Base-by-base conservation (phyloP, 2,888 invertebrate species). In the Graphium colonna region DNA sequence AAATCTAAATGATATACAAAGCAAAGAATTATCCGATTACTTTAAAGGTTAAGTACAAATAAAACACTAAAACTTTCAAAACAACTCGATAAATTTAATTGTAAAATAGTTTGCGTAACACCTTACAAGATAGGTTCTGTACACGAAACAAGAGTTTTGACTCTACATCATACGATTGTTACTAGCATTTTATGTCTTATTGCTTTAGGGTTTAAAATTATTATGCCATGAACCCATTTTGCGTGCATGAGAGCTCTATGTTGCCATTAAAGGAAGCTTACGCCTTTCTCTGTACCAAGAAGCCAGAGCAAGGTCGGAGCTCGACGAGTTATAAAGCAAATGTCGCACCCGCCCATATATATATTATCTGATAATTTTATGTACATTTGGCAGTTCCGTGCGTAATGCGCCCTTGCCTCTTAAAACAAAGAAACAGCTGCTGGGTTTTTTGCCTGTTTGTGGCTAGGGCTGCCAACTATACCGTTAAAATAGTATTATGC, bases 261-360 rank as follows among this genome's bases (percentile, higher is more conserved):
- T 53, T 43, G 28, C 54, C 33, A 15, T 41, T 50, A 50, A 49
- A 54, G 49, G 54, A 50, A 54, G 41, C 49, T 13, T 53, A 46
- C 10, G 49, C 64, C 63, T 66, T 66, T 66, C 65, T 61, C 64
- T 60, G 31, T 18, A 55, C 57, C 49, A 61, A 63, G 66, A 65
- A 66, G 61, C 59, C 40, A 21, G 17, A 21, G 56, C 64, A 65
- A 66, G 66, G 66, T 54, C 58, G 47, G 51, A 51, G 33, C 40
- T 21, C 51, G 46, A 54, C 38, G 51, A 47, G 41, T 52, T 50
- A 50, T 44, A 53, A 43, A 55, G 47, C 48, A 51, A 61, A 62
- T 60, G 57, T 57, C 58, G 57, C 44, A 47, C 33, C 18, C 21
- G 21, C 21, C 46, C 48, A 40, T 43, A 49, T 48, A 53, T 39